These are phyloP conservation scores for Pavo muticus DNA, from an alignment of 2,113 vertebrate species.

Conservation along the genomic window DNA sequence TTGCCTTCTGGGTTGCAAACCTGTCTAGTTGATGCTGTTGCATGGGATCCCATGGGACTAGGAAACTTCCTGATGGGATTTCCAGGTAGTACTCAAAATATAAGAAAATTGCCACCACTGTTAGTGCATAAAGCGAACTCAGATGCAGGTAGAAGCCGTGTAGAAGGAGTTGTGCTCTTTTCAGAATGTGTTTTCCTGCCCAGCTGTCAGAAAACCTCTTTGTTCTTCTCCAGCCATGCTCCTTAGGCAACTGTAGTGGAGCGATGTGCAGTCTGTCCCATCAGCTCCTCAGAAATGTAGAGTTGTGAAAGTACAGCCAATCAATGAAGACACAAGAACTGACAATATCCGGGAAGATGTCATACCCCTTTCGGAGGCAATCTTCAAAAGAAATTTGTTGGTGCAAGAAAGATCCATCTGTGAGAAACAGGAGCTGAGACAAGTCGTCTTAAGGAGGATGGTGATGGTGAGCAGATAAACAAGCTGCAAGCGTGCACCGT, in stretches of 20 bases:
- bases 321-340: rapidly evolving
- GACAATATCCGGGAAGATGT: neutral
- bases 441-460: neutral
- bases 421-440: neutral
- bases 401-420: neutral
- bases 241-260: neutral
- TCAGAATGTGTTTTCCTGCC: neutral
- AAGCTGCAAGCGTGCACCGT: neutral
- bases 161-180: neutral
- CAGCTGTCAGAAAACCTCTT: neutral
- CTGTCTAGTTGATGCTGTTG: neutral
- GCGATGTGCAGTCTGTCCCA: neutral
- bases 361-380: neutral
- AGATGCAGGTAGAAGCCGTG: neutral
- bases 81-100: neutral
- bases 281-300: neutral
- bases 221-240: neutral
- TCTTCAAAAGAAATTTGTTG: neutral
- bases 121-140: neutral
- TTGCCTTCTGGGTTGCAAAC: neutral
- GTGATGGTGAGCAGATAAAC: neutral
- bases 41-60: neutral
- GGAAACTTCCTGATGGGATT: neutral
- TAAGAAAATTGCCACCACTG: neutral
- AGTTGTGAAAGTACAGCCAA: neutral